phyloP scores from a whole-genome alignment of 2,113 vertebrate genomes.

The Rhinolophus ferrumequinum region DNA sequence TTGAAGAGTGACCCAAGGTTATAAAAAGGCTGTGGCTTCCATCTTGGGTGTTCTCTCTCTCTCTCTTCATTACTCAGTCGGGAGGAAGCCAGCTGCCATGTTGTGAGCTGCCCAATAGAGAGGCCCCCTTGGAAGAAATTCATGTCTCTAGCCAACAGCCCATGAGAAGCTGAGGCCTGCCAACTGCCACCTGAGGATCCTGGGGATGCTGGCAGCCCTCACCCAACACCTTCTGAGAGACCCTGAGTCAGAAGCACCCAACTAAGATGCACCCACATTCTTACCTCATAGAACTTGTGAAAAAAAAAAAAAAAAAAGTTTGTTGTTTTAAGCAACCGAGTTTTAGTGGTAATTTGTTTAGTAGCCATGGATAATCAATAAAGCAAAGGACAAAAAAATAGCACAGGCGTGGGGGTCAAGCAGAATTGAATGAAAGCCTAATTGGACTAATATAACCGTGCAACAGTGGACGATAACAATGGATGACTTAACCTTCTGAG shows the following conservation, averaged over 20 bases:
- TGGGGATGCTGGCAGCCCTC: background rate
- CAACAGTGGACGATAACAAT: background rate
- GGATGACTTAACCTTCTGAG: background rate
- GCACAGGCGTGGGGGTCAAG: background rate
- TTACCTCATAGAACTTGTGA: background rate
- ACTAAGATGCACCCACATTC: background rate
- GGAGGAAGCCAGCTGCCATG: background rate
- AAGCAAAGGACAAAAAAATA: background rate
- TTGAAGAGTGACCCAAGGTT: background rate
- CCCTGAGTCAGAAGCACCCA: background rate
- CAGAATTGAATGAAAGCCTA: background rate
- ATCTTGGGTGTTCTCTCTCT: background rate
- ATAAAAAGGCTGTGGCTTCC: background rate
- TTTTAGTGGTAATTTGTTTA: constrained; percentile 22
- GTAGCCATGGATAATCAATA: background rate
- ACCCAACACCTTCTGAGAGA: background rate
- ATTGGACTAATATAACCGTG: background rate
- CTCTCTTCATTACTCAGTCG: background rate
- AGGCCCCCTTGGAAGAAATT: background rate
- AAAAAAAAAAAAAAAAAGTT: background rate
- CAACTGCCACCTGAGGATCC: background rate
- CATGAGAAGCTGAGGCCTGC: background rate
- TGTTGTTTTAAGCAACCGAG: background rate
- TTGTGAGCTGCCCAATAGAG: background rate
- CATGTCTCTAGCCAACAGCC: background rate